A percentile compares a stretch with the other conserved stretches of the same genome.
Conservation (phyloP, 2,888 invertebrate species). For the Pyrrhosoma nymphula region DNA sequence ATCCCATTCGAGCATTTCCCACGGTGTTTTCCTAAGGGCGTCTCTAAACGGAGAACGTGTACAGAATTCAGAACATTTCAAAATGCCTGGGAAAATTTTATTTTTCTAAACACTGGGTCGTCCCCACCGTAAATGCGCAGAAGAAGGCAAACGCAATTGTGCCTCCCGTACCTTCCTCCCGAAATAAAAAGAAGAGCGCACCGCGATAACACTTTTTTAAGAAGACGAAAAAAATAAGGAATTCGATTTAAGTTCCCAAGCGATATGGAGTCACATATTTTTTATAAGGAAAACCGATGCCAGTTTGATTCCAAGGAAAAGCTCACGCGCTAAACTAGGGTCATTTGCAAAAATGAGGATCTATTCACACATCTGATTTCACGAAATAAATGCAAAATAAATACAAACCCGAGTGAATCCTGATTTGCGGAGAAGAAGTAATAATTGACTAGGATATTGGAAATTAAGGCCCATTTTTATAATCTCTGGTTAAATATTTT, state of each 20-base stretch:
- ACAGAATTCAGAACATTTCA: background rate
- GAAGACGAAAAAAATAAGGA: background rate
- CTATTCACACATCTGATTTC: background rate
- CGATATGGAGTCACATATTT: no score
- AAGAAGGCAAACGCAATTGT: background rate
- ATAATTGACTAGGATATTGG: no score
- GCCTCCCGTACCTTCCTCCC: background rate
- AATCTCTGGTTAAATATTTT: no score
- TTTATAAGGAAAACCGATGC: no score
- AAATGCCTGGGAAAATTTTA: background rate
- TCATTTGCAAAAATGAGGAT: background rate
- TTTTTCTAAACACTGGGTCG: background rate
- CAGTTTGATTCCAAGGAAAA: no score
- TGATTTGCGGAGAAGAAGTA: no score
- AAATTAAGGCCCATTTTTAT: no score
- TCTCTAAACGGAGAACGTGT: background rate
- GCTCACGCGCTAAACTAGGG: no score
- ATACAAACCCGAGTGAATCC: no score
- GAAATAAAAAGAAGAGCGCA: no score
- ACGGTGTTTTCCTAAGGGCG: background rate
- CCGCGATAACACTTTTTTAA: background rate
- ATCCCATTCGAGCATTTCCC: background rate
- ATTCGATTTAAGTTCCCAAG: no score
- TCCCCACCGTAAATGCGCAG: background rate
- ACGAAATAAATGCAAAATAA: no score